phyloP scores from a whole-genome alignment of 2,797 vertebrate species.

The Enteromius argenteus region DNA sequence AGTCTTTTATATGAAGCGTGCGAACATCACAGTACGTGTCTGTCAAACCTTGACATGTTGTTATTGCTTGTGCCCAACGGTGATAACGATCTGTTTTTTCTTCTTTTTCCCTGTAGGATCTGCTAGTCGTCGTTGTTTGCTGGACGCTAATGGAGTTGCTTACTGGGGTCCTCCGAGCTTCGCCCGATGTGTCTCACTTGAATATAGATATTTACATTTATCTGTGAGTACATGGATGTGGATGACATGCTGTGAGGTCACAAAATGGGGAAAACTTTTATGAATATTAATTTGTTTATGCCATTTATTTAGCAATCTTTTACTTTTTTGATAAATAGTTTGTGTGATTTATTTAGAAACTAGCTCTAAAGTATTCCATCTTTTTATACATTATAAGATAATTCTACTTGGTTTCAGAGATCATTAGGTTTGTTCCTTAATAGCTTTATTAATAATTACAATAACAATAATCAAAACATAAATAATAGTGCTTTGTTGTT shows the following conservation, averaged over 20 bases:
- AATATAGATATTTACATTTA: conserved; percentile 97
- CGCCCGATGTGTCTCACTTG: conserved; percentile 96
- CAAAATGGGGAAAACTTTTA: neutral
- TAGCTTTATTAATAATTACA: neutral
- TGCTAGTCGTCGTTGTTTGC: conserved; percentile 98
- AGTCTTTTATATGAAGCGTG: conserved; percentile 12
- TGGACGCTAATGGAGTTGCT: conserved; percentile 94
- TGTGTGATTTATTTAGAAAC: neutral
- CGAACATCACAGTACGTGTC: neutral
- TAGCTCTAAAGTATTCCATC: neutral
- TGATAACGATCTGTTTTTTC: conserved; percentile 24
- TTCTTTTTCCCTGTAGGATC: conserved; percentile 78
- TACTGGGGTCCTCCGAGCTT: conserved; percentile 99
- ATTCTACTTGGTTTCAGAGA: neutral
- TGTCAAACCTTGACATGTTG: conserved; percentile 30
- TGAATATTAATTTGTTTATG: neutral
- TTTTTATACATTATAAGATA: neutral
- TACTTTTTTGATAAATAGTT: neutral
- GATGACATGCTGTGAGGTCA: neutral
- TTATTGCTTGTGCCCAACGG: conserved; percentile 18
- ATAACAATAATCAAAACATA: neutral
- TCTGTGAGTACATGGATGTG: conserved; percentile 85
- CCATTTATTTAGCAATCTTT: neutral
- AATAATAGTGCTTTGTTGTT: neutral
- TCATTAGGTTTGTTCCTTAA: neutral